These are phyloP conservation scores for Otolemur crassicaudatus DNA, from an alignment of 2,797 vertebrate species.

Conservation along the genomic window DNA sequence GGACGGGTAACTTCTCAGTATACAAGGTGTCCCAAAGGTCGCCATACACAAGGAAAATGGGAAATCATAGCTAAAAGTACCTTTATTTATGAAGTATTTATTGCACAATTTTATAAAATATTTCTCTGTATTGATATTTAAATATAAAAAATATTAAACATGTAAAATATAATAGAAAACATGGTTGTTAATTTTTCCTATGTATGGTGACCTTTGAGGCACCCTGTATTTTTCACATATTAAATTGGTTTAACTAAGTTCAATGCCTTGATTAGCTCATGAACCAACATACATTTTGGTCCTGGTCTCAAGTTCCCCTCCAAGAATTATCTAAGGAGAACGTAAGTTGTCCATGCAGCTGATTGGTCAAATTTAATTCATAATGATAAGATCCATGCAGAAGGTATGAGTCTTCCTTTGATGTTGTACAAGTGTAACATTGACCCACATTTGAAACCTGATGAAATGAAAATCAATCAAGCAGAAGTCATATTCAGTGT, in stretches of 20 bases:
- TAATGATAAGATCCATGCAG: neutral
- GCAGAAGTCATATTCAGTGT: neutral
- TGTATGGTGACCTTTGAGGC: no score
- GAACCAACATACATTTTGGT: conserved; percentile 34
- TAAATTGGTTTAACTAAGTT: neutral
- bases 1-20: neutral
- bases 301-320: neutral
- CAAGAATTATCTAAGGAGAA: conserved; percentile 35
- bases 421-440: neutral
- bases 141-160: no score
- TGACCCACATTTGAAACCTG: conserved; percentile 33
- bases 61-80: no score
- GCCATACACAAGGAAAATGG: no score
- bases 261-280: conserved; percentile 18
- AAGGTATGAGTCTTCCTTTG: conserved; percentile 34
- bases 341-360: neutral
- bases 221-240: neutral
- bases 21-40: no score
- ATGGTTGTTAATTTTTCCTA: no score
- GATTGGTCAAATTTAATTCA: conserved; percentile 30
- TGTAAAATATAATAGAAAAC: no score
- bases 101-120: no score
- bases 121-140: no score
- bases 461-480: conserved; percentile 3
- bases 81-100: no score